Evolutionary conservation across 2,113 vertebrate species (phyloP).

Genomic region (Spea multiplicata): DNA sequence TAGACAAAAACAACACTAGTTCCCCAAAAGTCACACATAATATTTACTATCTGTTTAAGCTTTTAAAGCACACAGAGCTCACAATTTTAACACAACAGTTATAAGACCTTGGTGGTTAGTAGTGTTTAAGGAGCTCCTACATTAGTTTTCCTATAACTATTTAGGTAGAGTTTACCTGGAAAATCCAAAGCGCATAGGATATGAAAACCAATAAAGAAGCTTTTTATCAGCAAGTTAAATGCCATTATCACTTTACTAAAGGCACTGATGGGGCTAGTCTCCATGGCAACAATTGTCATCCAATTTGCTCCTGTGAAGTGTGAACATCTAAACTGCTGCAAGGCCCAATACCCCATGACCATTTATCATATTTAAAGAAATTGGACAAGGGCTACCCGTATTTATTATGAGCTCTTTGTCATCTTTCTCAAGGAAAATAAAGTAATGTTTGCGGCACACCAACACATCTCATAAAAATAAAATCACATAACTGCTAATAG

Average conservation of each 20-base stretch:
- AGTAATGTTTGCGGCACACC: background rate
- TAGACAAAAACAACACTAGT: too few relatives aligned
- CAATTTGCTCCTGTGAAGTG: constrained; percentile 30
- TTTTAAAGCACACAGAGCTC: too few relatives aligned
- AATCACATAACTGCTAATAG: too few relatives aligned
- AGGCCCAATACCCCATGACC: constrained; percentile 19
- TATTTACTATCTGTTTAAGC: too few relatives aligned
- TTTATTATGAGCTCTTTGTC: constrained; percentile 2
- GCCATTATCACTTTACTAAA: constrained; percentile 38
- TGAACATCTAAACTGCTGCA: constrained; percentile 48
- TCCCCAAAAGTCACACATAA: too few relatives aligned
- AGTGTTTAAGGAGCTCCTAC: background rate
- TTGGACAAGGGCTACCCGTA: constrained; percentile 43
- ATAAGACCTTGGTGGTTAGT: constrained; percentile 7
- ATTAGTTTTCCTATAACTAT: background rate
- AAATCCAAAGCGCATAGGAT: constrained; percentile 20
- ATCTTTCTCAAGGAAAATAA: constrained; percentile 10
- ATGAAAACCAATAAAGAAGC: constrained; percentile 49
- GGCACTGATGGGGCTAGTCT: constrained; percentile 51
- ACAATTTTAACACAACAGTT: too few relatives aligned
- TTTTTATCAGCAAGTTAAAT: constrained; percentile 31
- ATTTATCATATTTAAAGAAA: constrained; percentile 31
- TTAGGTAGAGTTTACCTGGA: constrained; percentile 7
- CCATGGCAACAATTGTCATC: constrained; percentile 52
- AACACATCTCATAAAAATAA: background rate